Evolutionary conservation across 2,888 invertebrate genomes (phyloP).

Genomic region (Oasisia sp.): DNA sequence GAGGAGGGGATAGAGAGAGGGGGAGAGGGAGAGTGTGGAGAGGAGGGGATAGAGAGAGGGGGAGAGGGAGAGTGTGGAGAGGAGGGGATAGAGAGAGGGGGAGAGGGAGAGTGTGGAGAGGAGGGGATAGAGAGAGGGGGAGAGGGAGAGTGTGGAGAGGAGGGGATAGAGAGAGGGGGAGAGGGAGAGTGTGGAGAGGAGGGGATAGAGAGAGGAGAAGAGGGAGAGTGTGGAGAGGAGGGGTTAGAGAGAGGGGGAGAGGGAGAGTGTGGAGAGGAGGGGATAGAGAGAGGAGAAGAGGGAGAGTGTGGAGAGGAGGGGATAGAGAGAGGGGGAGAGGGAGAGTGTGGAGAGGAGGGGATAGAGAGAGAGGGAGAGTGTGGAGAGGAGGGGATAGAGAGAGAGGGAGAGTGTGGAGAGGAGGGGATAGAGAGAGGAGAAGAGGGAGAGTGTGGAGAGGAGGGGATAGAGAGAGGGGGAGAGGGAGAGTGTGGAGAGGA

Average conservation of each 20-base stretch:
- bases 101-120: not conserved
- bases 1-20: not conserved
- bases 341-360: not conserved
- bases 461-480: not conserved
- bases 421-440: too few species aligned
- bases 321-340: not conserved
- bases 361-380: too few species aligned
- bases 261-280: not conserved
- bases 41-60: not conserved
- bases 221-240: too few species aligned
- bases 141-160: conserved; percentile 48
- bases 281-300: too few species aligned
- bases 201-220: too few species aligned
- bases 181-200: not conserved
- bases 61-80: not conserved
- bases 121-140: not conserved
- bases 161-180: too few species aligned
- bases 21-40: not conserved
- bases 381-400: too few species aligned
- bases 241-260: not conserved
- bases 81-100: not conserved
- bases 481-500: not conserved
- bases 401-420: too few species aligned
- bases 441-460: not conserved
- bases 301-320: too few species aligned